Conservation (phyloP, 2,113 vertebrate genomes). For the Caretta caretta region DNA sequence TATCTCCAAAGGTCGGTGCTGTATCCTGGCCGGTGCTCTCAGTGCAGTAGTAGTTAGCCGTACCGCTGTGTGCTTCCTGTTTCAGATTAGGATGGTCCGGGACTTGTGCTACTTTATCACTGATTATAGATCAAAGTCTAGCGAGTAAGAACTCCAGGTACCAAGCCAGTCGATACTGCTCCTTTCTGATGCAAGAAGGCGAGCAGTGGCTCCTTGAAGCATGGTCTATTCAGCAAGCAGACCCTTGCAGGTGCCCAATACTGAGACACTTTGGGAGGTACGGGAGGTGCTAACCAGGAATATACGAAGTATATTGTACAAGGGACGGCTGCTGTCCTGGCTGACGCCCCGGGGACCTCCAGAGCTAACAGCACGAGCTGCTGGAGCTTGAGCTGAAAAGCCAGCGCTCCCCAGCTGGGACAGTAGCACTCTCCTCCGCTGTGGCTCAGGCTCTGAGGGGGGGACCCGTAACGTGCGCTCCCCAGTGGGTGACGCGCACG, state of each 20-base stretch:
- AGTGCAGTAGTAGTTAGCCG: neutral
- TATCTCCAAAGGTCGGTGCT: neutral
- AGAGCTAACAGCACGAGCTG: neutral
- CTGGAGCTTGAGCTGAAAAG: neutral
- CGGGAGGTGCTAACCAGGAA: neutral
- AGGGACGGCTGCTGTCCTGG: neutral
- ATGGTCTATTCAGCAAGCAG: rapidly evolving
- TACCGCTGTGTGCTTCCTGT: neutral
- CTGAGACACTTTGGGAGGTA: neutral
- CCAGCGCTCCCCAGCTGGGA: neutral
- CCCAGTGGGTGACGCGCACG: rapidly evolving
- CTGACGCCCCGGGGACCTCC: neutral
- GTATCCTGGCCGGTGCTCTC: neutral
- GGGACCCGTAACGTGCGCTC: rapidly evolving
- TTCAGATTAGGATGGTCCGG: neutral
- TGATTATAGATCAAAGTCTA: rapidly evolving
- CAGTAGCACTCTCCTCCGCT: neutral
- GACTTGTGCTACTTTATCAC: neutral
- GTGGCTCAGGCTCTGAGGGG: neutral
- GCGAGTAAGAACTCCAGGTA: rapidly evolving
- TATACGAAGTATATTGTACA: neutral
- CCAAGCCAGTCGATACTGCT: neutral
- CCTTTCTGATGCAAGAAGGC: rapidly evolving
- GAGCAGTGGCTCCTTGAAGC: neutral
- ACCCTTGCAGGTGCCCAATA: neutral